Percentiles rank a stretch among this genome's conserved stretches.
Conservation (phyloP, 1,140 invertebrate species). For the Drosophila dunni region DNA sequence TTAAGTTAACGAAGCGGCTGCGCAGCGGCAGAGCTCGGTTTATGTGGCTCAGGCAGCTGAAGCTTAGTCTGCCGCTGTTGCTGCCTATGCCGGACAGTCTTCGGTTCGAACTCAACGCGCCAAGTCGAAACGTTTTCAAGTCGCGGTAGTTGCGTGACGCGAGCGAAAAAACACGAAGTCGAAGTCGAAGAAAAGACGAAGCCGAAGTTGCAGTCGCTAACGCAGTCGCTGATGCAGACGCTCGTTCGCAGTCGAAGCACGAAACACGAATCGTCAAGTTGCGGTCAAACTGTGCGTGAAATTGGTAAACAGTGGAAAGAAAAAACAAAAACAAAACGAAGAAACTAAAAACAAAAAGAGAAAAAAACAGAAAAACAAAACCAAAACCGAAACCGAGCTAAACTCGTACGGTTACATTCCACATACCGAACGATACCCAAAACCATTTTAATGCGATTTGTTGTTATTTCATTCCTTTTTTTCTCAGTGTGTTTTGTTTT, state of each 20-base stretch:
- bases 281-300: constrained; percentile 72
- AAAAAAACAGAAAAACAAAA: constrained; percentile 25
- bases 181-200: constrained; percentile 12
- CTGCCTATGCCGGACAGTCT: constrained; percentile 51
- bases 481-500: constrained; percentile 19
- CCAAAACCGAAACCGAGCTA: constrained; percentile 38
- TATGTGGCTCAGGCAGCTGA: constrained; percentile 6
- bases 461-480: constrained; percentile 25
- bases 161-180: constrained; percentile 12
- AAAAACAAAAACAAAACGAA: constrained; percentile 14
- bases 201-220: constrained; percentile 16
- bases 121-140: constrained; percentile 42
- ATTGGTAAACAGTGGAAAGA: constrained; percentile 60
- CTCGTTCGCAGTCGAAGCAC: constrained; percentile 11
- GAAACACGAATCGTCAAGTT: constrained; percentile 32
- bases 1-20: constrained; percentile 8
- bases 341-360: constrained; percentile 21
- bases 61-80: constrained; percentile 26
- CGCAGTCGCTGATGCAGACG: no score
- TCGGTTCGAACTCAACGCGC: constrained; percentile 63
- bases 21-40: constrained; percentile 9
- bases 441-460: constrained; percentile 41
- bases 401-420: constrained; percentile 40
- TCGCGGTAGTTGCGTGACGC: constrained; percentile 12
- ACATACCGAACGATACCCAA: constrained; percentile 18